phyloP scores from a whole-genome alignment of 2,888 invertebrate species.

The Ochropacha duplaris region DNA sequence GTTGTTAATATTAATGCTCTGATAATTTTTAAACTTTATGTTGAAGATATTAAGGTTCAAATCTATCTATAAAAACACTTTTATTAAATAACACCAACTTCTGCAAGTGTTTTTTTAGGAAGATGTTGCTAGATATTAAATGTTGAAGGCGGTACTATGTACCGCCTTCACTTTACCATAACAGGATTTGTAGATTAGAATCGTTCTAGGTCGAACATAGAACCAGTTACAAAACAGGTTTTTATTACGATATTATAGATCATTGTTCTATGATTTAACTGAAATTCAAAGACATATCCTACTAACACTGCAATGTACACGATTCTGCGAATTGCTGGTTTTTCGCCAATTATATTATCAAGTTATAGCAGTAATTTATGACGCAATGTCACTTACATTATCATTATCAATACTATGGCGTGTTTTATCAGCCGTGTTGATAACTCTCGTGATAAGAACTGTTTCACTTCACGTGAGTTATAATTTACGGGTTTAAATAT shows the following conservation, averaged over 20 bases:
- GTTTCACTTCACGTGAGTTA: neutral
- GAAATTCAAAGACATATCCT: neutral
- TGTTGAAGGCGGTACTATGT: neutral
- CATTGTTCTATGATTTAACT: neutral
- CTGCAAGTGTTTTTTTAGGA: neutral
- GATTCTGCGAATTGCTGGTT: neutral
- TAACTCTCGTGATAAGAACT: neutral
- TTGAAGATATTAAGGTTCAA: too few species aligned
- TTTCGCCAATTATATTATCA: neutral
- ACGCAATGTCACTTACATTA: neutral
- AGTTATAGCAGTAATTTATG: neutral
- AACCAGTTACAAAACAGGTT: neutral
- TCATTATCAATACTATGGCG: neutral
- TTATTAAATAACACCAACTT: neutral
- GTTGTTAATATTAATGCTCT: too few species aligned
- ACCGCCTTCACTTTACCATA: neutral
- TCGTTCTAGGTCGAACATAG: neutral
- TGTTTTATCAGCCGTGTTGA: constrained; percentile 2
- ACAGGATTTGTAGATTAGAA: neutral
- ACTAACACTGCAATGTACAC: neutral
- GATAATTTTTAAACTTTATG: too few species aligned
- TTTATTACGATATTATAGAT: too few species aligned
- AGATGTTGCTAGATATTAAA: neutral
- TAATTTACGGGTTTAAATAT: neutral
- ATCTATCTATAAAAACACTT: neutral